Conservation (phyloP, 2,113 vertebrate species). For the Anser cygnoides region DNA sequence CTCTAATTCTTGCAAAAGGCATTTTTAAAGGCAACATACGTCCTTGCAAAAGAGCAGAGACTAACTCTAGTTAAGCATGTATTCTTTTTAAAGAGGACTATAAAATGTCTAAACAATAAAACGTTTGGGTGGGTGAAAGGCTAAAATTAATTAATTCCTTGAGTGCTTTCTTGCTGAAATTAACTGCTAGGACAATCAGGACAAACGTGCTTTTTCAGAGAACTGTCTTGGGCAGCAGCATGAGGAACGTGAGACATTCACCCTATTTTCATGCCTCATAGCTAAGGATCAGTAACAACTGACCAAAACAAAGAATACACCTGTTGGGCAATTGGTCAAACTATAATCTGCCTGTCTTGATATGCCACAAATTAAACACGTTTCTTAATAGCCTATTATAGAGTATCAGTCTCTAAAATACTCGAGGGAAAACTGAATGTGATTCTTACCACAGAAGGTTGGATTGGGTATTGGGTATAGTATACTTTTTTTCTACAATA, state of each 20-base stretch:
- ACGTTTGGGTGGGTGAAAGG: not conserved
- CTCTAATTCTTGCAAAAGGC: not conserved
- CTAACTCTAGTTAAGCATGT: not conserved
- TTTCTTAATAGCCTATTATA: slow-evolving; percentile 19
- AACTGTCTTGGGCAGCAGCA: not conserved
- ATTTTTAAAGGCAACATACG: not conserved
- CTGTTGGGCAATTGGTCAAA: slow-evolving; percentile 24
- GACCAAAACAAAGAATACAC: slow-evolving; percentile 21
- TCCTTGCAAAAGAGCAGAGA: not conserved
- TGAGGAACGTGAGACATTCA: not conserved
- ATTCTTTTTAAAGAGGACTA: not conserved
- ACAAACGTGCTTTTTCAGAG: not conserved
- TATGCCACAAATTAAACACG: slow-evolving; percentile 45
- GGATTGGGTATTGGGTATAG: not conserved
- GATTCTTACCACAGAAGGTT: not conserved
- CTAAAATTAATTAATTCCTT: slow-evolving; percentile 48
- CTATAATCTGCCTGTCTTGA: not conserved
- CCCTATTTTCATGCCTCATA: not conserved
- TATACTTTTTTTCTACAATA: not conserved
- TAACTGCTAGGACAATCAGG: slow-evolving; percentile 29
- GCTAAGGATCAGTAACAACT: not conserved
- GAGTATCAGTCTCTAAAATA: not conserved
- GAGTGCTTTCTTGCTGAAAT: slow-evolving; percentile 41
- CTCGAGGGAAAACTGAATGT: not conserved
- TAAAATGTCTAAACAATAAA: slow-evolving; percentile 3